These are phyloP conservation scores for Sinopyrophorus schimmeli DNA, from an alignment of 2,888 invertebrate genomes.

Conservation along the genomic window DNA sequence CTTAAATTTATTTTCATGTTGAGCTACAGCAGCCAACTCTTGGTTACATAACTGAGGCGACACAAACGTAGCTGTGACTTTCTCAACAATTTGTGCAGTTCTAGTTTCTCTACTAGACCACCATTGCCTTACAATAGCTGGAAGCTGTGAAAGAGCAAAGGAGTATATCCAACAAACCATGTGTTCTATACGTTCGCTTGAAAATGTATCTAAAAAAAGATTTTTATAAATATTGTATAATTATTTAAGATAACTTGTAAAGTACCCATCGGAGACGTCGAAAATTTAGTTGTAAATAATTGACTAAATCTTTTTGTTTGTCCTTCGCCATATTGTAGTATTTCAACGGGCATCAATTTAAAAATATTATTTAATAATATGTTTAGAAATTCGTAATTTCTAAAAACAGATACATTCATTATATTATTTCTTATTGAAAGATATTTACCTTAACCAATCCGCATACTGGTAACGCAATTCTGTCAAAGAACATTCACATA, in stretches of 20 bases:
- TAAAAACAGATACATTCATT: constrained; percentile 41
- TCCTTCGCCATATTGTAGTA: constrained; percentile 54
- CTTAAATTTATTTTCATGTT: constrained; percentile 61
- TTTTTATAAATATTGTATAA: not conserved
- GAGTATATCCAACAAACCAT: constrained; percentile 70
- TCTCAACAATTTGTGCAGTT: constrained; percentile 68
- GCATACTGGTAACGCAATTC: constrained; percentile 75
- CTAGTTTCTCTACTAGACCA: constrained; percentile 70
- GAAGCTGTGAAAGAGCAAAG: constrained; percentile 65
- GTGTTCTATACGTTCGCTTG: constrained; percentile 56
- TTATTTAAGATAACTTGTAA: not conserved
- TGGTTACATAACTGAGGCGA: constrained; percentile 68
- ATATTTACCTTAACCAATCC: constrained; percentile 63
- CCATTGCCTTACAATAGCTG: constrained; percentile 77
- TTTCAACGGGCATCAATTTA: constrained; percentile 68
- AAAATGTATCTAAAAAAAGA: constrained; percentile 38
- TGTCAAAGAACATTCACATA: constrained; percentile 68
- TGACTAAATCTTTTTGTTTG: constrained; percentile 40
- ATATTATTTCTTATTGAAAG: not conserved
- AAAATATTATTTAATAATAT: constrained; percentile 64
- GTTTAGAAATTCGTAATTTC: constrained; percentile 59
- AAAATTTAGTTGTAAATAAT: constrained; percentile 36
- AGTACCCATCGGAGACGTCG: constrained; percentile 34
- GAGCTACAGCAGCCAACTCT: constrained; percentile 64
- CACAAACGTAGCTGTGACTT: constrained; percentile 68